phyloP scores from a whole-genome alignment of 2,888 invertebrate genomes.

The Tridacna gigas region DNA sequence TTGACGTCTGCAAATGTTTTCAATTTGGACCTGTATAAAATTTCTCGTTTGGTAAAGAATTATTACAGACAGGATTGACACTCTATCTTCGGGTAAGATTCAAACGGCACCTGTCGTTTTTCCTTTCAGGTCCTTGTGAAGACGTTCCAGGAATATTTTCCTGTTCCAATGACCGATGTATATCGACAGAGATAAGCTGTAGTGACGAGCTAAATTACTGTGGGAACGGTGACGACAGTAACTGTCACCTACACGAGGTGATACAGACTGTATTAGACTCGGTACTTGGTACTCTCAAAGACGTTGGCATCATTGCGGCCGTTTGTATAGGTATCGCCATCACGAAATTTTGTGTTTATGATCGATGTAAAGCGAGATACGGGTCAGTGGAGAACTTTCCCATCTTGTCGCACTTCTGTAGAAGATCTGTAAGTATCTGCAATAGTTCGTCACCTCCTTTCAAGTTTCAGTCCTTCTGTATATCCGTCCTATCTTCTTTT shows the following conservation, averaged over 20 bases:
- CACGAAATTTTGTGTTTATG: not conserved
- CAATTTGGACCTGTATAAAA: too few relatives aligned
- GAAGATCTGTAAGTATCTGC: not conserved
- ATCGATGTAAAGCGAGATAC: not conserved
- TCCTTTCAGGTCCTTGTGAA: not conserved
- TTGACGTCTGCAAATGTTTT: too few relatives aligned
- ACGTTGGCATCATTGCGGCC: not conserved
- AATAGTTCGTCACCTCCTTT: not conserved
- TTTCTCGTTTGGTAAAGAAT: too few relatives aligned
- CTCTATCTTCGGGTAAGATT: not conserved
- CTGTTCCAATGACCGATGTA: constrained; percentile 14
- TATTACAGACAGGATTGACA: not conserved
- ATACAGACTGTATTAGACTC: not conserved
- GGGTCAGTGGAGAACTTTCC: constrained; percentile 11
- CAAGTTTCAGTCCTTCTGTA: too few relatives aligned
- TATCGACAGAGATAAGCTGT: constrained; percentile 2
- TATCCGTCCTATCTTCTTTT: too few relatives aligned
- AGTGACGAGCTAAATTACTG: constrained; percentile 8
- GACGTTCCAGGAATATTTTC: not conserved
- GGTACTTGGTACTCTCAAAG: not conserved
- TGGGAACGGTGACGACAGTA: constrained; percentile 3
- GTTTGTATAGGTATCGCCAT: not conserved
- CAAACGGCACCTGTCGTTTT: not conserved
- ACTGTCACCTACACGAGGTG: not conserved
- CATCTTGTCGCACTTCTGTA: not conserved